These are phyloP conservation scores for Conus canariensis DNA, from an alignment of 2,888 invertebrate genomes.

Conservation along the genomic window DNA sequence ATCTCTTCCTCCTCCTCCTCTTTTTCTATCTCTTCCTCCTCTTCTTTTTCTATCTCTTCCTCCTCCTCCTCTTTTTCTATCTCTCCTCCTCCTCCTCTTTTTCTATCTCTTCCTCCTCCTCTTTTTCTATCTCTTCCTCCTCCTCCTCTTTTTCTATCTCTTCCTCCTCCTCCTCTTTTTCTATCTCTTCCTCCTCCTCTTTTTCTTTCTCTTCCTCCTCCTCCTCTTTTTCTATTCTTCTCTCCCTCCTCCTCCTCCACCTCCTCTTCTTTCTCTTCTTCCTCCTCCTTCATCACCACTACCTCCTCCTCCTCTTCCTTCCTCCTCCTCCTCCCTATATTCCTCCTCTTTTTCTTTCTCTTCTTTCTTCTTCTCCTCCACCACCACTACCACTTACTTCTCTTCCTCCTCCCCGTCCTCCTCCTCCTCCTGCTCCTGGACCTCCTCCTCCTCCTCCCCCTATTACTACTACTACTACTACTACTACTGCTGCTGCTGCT, in stretches of 20 bases:
- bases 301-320: background rate
- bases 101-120: background rate
- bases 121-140: background rate
- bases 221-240: no score
- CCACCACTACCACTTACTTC: background rate
- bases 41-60: no score
- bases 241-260: background rate
- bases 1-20: background rate
- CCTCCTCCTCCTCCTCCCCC: no score
- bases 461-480: no score
- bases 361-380: background rate
- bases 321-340: no score
- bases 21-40: background rate
- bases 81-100: background rate
- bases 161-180: background rate
- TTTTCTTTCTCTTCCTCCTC: no score
- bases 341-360: no score
- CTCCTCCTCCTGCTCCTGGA: no score
- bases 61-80: background rate
- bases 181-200: no score
- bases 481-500: no score
- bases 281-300: background rate
- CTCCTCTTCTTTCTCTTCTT: background rate
- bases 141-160: no score
- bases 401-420: no score